A percentile compares a stretch with the other conserved stretches of the same genome.
These are phyloP conservation scores for Spialia ferax DNA, from an alignment of 2,888 invertebrate genomes.

Conservation along the genomic window DNA sequence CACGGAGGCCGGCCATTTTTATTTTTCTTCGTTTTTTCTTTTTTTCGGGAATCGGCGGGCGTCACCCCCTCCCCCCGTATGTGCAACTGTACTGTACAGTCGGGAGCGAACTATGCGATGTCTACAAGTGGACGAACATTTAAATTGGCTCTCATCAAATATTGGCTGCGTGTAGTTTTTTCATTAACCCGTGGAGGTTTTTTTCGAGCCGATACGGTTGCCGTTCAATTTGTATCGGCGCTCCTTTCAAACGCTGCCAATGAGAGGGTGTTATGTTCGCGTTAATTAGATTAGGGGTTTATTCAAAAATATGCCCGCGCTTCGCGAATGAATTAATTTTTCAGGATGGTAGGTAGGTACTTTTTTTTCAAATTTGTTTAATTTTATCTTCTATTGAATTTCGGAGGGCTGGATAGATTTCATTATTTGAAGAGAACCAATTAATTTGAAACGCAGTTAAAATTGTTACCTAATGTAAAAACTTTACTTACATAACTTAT, in stretches of 20 bases:
- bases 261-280: slow-evolving; percentile 40
- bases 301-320: slow-evolving; percentile 33
- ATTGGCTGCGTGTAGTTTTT: slow-evolving; percentile 85
- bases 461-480: no score
- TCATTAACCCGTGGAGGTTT: slow-evolving; percentile 80
- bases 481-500: no score
- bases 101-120: slow-evolving; percentile 80
- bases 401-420: neutral
- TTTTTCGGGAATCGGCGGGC: slow-evolving; percentile 77
- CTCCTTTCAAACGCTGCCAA: slow-evolving; percentile 59
- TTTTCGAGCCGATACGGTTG: slow-evolving; percentile 63
- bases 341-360: neutral
- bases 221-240: slow-evolving; percentile 68
- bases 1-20: slow-evolving; percentile 77
- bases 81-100: slow-evolving; percentile 55
- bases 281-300: slow-evolving; percentile 40
- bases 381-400: slow-evolving; percentile 25
- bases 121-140: slow-evolving; percentile 86
- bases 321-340: slow-evolving; percentile 33
- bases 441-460: neutral
- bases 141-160: slow-evolving; percentile 87
- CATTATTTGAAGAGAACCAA: neutral
- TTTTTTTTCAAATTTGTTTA: slow-evolving; percentile 22
- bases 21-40: slow-evolving; percentile 79
- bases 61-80: slow-evolving; percentile 64